These are phyloP conservation scores for Tychaedon coryphoeus DNA, from an alignment of 2,113 vertebrate species.

Conservation along the genomic window DNA sequence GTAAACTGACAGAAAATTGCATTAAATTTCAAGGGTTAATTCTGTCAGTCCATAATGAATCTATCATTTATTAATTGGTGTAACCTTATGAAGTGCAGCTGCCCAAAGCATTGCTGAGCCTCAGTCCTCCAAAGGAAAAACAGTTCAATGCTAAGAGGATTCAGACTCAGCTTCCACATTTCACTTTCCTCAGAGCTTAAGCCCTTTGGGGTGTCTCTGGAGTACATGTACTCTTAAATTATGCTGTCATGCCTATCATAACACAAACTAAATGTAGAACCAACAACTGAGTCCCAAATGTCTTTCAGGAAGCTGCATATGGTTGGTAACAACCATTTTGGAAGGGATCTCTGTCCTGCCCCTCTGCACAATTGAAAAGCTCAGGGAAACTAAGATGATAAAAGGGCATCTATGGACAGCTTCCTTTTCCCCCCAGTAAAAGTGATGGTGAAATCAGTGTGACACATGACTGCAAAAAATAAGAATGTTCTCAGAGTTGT, in stretches of 20 bases:
- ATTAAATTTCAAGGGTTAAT: not conserved
- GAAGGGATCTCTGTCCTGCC: not conserved
- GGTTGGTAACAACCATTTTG: not conserved
- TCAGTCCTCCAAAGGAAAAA: not conserved
- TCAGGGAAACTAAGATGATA: not conserved
- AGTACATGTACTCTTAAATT: not conserved
- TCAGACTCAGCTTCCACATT: not conserved
- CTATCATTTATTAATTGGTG: not conserved
- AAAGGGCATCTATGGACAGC: not conserved
- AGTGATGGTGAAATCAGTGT: not conserved
- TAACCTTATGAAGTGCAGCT: not conserved
- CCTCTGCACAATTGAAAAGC: not conserved
- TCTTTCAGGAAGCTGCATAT: not conserved
- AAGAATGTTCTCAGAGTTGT: not conserved
- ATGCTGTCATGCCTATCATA: not conserved
- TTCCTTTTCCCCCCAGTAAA: accelerated
- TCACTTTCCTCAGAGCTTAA: not conserved
- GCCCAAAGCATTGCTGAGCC: not conserved
- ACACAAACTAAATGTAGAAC: not conserved
- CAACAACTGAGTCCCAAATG: not conserved
- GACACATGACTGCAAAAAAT: not conserved
- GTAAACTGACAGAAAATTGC: not conserved
- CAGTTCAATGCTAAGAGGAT: not conserved
- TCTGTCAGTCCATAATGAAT: not conserved
- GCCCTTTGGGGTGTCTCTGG: not conserved